Evolutionary conservation across 1,140 invertebrate genomes (phyloP).

Genomic region (Araneus ventricosus): DNA sequence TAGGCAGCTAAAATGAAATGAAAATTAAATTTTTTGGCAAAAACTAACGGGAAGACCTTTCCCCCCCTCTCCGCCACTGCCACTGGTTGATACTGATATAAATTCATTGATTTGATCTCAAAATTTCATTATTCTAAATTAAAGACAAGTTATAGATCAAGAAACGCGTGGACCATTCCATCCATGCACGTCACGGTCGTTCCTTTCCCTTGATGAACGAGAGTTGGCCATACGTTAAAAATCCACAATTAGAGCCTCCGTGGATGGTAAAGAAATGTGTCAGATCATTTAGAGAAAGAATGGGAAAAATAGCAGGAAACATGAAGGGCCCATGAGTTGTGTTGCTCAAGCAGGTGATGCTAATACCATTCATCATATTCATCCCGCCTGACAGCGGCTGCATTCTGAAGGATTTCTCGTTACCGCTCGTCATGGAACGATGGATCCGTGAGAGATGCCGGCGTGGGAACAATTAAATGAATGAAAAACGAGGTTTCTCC

Average conservation of each 20-base stretch:
- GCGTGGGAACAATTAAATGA: too few species aligned
- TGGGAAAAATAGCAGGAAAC: not conserved
- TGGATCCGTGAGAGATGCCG: not conserved
- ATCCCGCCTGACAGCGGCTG: not conserved
- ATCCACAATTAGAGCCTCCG: not conserved
- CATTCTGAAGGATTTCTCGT: constrained; percentile 13
- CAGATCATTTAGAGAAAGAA: constrained; percentile 6
- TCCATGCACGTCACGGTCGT: not conserved
- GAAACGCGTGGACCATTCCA: not conserved
- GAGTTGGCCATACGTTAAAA: not conserved
- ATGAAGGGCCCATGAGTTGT: not conserved
- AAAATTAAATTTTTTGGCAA: too few species aligned
- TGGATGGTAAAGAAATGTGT: not conserved
- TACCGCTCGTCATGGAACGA: not conserved
- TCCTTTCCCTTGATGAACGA: not conserved
- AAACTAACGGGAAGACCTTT: too few species aligned
- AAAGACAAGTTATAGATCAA: not conserved
- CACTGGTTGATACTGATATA: too few species aligned
- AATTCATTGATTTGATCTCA: too few species aligned
- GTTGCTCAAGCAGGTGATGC: constrained; percentile 13
- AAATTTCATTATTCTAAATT: too few species aligned
- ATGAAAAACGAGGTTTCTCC: too few species aligned
- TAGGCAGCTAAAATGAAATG: too few species aligned
- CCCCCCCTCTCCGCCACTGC: too few species aligned
- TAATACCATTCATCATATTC: constrained; percentile 51